Conservation (phyloP, 2,797 vertebrate species). For the Eleutherodactylus coqui region DNA sequence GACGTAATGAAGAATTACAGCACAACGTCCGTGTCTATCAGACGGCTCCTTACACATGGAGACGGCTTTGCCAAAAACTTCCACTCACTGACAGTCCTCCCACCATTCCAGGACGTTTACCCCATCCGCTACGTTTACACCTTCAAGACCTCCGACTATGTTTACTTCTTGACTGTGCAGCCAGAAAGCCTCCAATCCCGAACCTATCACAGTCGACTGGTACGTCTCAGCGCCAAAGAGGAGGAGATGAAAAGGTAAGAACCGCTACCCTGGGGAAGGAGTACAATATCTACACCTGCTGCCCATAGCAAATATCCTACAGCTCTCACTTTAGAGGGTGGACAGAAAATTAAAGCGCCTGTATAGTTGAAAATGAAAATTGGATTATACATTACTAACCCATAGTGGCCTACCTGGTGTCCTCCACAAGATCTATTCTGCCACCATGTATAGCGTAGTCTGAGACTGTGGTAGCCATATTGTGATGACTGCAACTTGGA, state of each 20-base stretch:
- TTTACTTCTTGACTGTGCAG: constrained; percentile 92
- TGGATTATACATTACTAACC: no score
- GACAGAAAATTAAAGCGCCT: neutral
- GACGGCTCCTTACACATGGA: constrained; percentile 82
- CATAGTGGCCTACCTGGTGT: no score
- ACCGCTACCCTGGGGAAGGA: neutral
- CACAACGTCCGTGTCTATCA: constrained; percentile 87
- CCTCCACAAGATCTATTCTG: no score
- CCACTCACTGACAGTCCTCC: constrained; percentile 84
- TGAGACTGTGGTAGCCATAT: no score
- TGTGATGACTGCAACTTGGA: no score
- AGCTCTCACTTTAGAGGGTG: no score
- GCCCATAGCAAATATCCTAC: neutral
- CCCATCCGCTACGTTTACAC: constrained; percentile 88
- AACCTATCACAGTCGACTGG: constrained; percentile 85
- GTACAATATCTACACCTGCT: no score
- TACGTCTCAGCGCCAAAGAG: constrained; percentile 82
- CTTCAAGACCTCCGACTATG: constrained; percentile 80
- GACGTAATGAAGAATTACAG: constrained; percentile 81
- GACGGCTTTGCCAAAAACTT: constrained; percentile 84
- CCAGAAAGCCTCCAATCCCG: constrained; percentile 72
- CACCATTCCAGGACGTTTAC: constrained; percentile 78
- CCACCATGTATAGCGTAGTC: no score
- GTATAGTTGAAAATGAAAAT: no score
- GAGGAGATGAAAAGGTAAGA: constrained; percentile 61